These are phyloP conservation scores for Stratiomys singularior DNA, from an alignment of 2,888 invertebrate species.

Conservation along the genomic window DNA sequence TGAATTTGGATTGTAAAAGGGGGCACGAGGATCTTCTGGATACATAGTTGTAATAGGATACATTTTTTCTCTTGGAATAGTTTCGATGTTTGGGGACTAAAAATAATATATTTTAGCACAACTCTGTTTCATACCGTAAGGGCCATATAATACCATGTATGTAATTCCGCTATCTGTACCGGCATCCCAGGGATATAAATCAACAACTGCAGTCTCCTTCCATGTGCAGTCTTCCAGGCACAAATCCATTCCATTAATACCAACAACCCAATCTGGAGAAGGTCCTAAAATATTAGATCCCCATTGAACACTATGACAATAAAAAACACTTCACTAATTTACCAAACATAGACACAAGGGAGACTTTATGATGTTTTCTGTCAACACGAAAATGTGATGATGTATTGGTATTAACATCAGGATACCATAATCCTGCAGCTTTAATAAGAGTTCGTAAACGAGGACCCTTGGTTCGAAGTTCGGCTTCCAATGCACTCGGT, in stretches of 20 bases:
- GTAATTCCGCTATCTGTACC: conserved; percentile 94
- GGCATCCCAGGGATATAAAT: conserved; percentile 94
- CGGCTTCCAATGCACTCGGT: conserved; percentile 86
- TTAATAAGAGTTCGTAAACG: conserved; percentile 86
- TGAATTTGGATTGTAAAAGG: conserved; percentile 84
- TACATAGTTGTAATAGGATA: conserved; percentile 88
- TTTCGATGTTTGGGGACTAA: conserved; percentile 82
- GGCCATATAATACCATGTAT: conserved; percentile 75
- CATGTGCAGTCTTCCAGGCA: conserved; percentile 92
- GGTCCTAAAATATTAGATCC: conserved; percentile 72
- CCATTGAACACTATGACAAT: too few species aligned
- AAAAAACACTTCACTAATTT: too few species aligned
- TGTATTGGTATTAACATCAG: conserved; percentile 86
- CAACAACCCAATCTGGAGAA: conserved; percentile 98
- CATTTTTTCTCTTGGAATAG: conserved; percentile 84
- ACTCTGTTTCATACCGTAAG: not conserved
- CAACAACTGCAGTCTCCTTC: conserved; percentile 83
- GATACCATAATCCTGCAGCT: conserved; percentile 90
- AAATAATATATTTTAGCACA: not conserved
- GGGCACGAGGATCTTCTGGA: conserved; percentile 91
- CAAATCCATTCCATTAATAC: conserved; percentile 87
- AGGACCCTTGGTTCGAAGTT: conserved; percentile 84
- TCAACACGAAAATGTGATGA: conserved; percentile 85
- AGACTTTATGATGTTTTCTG: conserved; percentile 84
- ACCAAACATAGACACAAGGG: conserved; percentile 89